Evolutionary conservation across 1,140 invertebrate species (phyloP).

Genomic region (Drosophila parvula): DNA sequence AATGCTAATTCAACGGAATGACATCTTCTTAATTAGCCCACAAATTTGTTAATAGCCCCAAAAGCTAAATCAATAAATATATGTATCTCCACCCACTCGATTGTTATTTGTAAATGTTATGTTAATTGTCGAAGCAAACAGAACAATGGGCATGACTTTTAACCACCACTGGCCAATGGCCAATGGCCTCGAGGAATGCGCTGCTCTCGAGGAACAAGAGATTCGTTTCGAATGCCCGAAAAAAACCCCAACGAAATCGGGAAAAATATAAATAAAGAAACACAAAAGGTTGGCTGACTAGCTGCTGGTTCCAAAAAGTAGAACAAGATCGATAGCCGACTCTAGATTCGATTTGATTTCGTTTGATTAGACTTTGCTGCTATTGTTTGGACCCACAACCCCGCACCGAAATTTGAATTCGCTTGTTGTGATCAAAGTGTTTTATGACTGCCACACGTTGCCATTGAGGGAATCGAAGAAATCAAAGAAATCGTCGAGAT

Average conservation of each 20-base stretch:
- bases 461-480: conserved; percentile 20
- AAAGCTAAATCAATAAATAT: conserved; percentile 45
- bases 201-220: conserved; percentile 22
- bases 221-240: conserved; percentile 35
- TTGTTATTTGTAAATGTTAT: conserved; percentile 14
- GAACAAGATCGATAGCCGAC: conserved; percentile 64
- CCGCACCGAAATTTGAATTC: conserved; percentile 29
- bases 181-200: conserved; percentile 49
- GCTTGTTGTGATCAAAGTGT: conserved; percentile 49
- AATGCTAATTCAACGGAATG: conserved; percentile 42
- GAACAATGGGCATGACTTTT: conserved; percentile 61
- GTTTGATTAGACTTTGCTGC: conserved; percentile 46
- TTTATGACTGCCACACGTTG: conserved; percentile 53
- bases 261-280: conserved; percentile 11
- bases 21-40: conserved; percentile 49
- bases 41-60: conserved; percentile 46
- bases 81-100: conserved; percentile 27
- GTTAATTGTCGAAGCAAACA: conserved; percentile 47
- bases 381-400: conserved; percentile 29
- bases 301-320: conserved; percentile 43
- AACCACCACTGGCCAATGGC: conserved; percentile 41
- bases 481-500: conserved; percentile 2
- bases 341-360: conserved; percentile 46
- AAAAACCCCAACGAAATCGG: conserved; percentile 35
- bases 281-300: conserved; percentile 43